Base-by-base conservation (phyloP, 2,113 vertebrate species). In the Hippocampus comes region DNA sequence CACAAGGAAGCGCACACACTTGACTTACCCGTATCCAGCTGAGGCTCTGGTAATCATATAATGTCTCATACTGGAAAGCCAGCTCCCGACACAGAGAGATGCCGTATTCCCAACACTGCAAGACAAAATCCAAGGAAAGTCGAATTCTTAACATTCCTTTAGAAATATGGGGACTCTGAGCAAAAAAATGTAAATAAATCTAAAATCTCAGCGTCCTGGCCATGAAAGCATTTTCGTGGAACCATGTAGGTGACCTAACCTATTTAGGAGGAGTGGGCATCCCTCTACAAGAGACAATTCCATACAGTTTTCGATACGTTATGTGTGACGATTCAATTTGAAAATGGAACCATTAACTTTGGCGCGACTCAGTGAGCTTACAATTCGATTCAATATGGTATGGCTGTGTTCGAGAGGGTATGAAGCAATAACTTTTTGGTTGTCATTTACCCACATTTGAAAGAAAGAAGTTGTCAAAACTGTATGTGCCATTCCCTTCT, bases 1-100 rank as follows among this genome's bases (percentile, higher is more conserved):
- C 55, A 70, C 41, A 74, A 78, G 46, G 59, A 64, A 56, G 63
- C 23, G 59, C 1, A 56, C 20, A 30, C 59, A 72, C 64, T 68
- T 68, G 41, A 89, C 97, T 92, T 70, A 99, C 97, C 94, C 97
- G 94, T 81, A 99, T 99, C 97, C 97, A 99, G 93, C 97, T 99
- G 89, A 99, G 96, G 87, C 97, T 99, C 89, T 99, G 97, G 77
- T 98, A 99, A 77, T 99, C 97, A 21, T 98, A 99, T 82, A 99
- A 93, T n/a, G 90, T 95, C 91, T 99, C 96, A 0, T 99, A 99
- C 77, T 99, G 97, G 81, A 95, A 91, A 10, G 97, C 97, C 86
- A 99, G 91, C 67, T 99, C 97, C 71, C 97, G 93, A 89, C 97
- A 99, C 48, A 99, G 90, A 0, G 97, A 96, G 83, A 99, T 97